Conservation (phyloP, 2,113 vertebrate species). For the Leptobrachium ailaonicum region DNA sequence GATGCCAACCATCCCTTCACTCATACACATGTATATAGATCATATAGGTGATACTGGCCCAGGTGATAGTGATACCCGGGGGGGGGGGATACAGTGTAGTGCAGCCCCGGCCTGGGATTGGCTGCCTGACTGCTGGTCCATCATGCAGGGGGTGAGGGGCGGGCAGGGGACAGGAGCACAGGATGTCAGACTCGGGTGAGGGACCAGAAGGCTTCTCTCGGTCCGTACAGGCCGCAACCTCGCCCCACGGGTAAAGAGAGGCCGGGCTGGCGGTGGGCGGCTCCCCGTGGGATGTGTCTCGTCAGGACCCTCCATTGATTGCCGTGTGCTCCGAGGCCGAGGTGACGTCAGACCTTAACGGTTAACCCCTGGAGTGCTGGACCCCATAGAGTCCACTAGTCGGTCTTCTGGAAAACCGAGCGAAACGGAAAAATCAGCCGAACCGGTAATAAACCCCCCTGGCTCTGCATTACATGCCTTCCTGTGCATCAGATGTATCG, state of each 20-base stretch:
- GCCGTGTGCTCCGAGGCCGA: neutral
- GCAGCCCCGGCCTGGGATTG: neutral
- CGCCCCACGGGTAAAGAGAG: neutral
- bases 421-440: too few relatives aligned
- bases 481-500: too few relatives aligned
- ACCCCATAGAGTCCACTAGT: neutral
- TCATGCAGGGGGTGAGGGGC: constrained; percentile 9
- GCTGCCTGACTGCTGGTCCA: constrained; percentile 11
- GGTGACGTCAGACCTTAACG: neutral
- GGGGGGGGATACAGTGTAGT: too few relatives aligned
- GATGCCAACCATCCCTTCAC: too few relatives aligned
- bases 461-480: too few relatives aligned
- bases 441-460: too few relatives aligned
- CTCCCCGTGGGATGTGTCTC: neutral
- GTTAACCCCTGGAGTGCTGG: neutral
- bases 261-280: neutral
- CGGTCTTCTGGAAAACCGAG: too few relatives aligned
- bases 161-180: neutral
- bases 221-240: neutral
- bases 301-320: neutral
- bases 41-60: too few relatives aligned
- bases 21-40: too few relatives aligned
- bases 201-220: neutral
- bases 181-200: neutral
- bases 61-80: too few relatives aligned